Evolutionary conservation across 2,888 invertebrate genomes (phyloP).

Genomic region (Callyntrura sp.): DNA sequence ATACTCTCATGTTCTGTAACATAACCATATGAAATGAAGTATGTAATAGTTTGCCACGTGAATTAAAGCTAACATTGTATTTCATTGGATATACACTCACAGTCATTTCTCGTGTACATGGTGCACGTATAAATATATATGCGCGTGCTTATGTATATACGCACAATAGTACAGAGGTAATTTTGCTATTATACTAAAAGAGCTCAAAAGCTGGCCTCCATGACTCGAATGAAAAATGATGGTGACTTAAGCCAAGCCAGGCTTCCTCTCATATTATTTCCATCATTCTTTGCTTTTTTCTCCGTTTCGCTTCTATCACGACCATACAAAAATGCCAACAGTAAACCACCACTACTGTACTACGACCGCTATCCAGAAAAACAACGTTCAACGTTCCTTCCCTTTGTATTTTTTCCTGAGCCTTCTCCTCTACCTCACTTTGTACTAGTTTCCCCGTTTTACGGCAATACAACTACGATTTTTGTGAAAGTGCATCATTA

Average conservation of each 20-base stretch:
- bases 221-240: slow-evolving; percentile 83
- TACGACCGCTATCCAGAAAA: slow-evolving; percentile 11
- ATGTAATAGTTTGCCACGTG: no score
- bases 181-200: background rate
- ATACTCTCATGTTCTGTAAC: no score
- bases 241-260: slow-evolving; percentile 83
- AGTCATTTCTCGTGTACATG: no score
- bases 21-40: no score
- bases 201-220: slow-evolving; percentile 65
- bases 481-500: slow-evolving; percentile 43
- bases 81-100: no score
- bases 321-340: slow-evolving; percentile 34
- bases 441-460: slow-evolving; percentile 7
- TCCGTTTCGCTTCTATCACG: background rate
- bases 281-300: slow-evolving; percentile 46
- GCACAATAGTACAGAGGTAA: background rate
- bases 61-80: no score
- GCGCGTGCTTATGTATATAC: background rate
- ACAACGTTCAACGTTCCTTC: background rate
- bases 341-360: background rate
- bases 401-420: background rate
- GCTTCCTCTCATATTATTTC: slow-evolving; percentile 65
- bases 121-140: background rate
- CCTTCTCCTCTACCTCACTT: slow-evolving; percentile 18
- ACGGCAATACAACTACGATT: background rate